Evolutionary conservation across 2,113 vertebrate genomes (phyloP).

Genomic region (Lepus europaeus): DNA sequence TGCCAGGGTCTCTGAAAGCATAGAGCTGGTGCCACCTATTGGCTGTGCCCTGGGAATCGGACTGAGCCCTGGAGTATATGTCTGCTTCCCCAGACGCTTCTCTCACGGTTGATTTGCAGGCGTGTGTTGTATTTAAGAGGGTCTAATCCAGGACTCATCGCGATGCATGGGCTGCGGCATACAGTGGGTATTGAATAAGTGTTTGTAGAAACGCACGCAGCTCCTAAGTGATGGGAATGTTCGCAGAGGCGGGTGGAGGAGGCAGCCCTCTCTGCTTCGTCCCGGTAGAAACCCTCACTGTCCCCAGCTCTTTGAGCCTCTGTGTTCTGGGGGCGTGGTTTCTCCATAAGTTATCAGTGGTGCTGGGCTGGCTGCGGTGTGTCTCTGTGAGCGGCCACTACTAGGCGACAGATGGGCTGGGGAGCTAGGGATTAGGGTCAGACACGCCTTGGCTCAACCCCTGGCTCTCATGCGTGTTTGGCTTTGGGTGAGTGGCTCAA

Average conservation of each 20-base stretch:
- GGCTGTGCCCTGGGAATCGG: neutral
- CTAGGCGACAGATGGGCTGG: neutral
- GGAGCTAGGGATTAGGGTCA: neutral
- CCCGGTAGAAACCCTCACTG: accelerated
- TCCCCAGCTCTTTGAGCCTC: accelerated
- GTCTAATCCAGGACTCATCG: neutral
- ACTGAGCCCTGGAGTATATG: neutral
- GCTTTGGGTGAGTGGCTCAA: neutral
- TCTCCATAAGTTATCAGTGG: accelerated
- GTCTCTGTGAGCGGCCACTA: neutral
- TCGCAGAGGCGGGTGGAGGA: neutral
- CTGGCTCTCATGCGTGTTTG: neutral
- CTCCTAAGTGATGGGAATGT: neutral
- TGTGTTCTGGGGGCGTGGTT: neutral
- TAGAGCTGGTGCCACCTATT: constrained; percentile 43
- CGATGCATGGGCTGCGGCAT: accelerated
- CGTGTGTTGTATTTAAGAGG: accelerated
- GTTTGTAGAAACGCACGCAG: neutral
- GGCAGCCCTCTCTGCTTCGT: neutral
- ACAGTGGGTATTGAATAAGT: neutral
- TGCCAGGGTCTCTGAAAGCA: neutral
- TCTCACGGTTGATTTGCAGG: accelerated
- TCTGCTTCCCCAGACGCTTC: neutral
- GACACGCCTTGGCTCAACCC: constrained; percentile 19
- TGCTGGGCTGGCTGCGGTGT: neutral